A percentile compares a stretch with the other conserved stretches of the same genome.
These are phyloP conservation scores for Cotesia typhae DNA, from an alignment of 1,140 invertebrate genomes.

Conservation along the genomic window DNA sequence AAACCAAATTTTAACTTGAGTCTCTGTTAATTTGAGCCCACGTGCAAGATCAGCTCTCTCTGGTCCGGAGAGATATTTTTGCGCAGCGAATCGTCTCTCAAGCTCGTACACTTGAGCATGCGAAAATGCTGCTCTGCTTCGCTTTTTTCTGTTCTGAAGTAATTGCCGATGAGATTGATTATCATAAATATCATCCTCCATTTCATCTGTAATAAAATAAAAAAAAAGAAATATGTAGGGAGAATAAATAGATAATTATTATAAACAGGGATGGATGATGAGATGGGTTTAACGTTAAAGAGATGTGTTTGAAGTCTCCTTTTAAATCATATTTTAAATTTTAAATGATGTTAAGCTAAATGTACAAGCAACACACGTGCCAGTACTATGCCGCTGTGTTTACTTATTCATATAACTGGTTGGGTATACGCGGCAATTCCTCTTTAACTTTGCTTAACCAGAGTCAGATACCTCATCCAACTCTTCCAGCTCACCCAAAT, in stretches of 20 bases:
- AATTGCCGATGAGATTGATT: constrained; percentile 57
- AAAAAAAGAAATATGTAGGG: constrained; percentile 38
- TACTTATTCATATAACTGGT: constrained; percentile 52
- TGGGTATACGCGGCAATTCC: constrained; percentile 47
- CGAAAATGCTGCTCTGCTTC: constrained; percentile 93
- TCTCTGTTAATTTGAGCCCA: constrained; percentile 88
- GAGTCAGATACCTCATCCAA: constrained; percentile 46
- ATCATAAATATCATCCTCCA: constrained; percentile 61
- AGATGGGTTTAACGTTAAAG: constrained; percentile 13
- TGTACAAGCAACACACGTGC: constrained; percentile 51
- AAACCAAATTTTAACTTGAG: constrained; percentile 78
- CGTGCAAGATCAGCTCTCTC: constrained; percentile 93
- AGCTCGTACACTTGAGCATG: constrained; percentile 95
- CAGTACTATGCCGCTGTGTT: constrained; percentile 52
- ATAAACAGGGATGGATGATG: constrained; percentile 30
- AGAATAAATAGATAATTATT: constrained; percentile 38
- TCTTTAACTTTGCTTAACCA: constrained; percentile 50
- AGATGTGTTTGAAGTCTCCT: constrained; percentile 63
- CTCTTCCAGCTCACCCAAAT: constrained; percentile 36
- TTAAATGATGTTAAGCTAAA: too few relatives aligned
- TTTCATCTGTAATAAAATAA: constrained; percentile 55
- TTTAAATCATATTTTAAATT: constrained; percentile 52
- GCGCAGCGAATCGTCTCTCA: constrained; percentile 92
- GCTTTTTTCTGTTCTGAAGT: constrained; percentile 80
- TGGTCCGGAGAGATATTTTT: constrained; percentile 93